Conservation (phyloP, 2,888 invertebrate species). For the Blomia tropicalis region DNA sequence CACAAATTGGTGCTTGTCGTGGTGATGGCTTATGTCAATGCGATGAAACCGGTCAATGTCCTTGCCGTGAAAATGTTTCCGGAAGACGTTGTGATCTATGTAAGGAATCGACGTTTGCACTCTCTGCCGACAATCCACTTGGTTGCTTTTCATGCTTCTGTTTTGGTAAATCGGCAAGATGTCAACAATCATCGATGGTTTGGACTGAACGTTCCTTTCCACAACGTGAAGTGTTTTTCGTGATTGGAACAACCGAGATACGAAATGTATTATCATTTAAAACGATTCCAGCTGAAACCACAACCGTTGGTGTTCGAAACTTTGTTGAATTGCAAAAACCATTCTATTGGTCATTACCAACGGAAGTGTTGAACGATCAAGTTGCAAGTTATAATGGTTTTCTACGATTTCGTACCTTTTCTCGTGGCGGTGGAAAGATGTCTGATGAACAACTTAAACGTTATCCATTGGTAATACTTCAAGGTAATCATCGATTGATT, state of each 20-base stretch:
- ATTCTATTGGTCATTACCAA: conserved; percentile 65
- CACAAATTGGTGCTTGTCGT: conserved; percentile 41
- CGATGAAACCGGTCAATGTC: conserved; percentile 58
- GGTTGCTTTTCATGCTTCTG: conserved; percentile 95
- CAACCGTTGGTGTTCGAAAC: conserved; percentile 43
- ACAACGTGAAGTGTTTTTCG: conserved; percentile 32
- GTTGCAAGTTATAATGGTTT: conserved; percentile 75
- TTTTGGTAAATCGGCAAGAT: conserved; percentile 65
- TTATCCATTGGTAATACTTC: conserved; percentile 65
- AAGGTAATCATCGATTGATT: conserved; percentile 54
- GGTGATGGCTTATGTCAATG: conserved; percentile 48
- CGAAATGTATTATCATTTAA: conserved; percentile 46
- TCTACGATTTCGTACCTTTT: conserved; percentile 54
- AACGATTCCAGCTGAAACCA: conserved; percentile 46
- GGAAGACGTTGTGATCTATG: conserved; percentile 72
- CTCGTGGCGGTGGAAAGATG: conserved; percentile 45
- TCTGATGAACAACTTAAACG: conserved; percentile 43
- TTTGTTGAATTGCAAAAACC: conserved; percentile 47
- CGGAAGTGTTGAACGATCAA: conserved; percentile 64
- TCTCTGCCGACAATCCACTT: conserved; percentile 55
- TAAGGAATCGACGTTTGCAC: conserved; percentile 65
- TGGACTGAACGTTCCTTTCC: conserved; percentile 44
- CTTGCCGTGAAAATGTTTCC: conserved; percentile 74
- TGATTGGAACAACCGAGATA: conserved; percentile 38
- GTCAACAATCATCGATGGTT: conserved; percentile 60